These are phyloP conservation scores for Megaceryle torquata DNA, from an alignment of 2,113 vertebrate species.

Conservation along the genomic window DNA sequence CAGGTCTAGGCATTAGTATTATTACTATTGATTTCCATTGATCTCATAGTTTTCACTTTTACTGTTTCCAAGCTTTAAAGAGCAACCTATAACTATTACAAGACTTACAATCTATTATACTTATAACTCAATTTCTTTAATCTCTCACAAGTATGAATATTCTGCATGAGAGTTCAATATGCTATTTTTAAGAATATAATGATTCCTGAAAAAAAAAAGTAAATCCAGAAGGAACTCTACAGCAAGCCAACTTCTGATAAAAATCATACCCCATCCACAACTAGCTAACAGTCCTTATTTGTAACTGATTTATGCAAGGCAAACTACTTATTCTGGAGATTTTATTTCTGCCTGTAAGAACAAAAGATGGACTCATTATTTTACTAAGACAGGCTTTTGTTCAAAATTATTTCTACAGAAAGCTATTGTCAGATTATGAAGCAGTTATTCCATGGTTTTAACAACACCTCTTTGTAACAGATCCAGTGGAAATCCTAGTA, in stretches of 20 bases:
- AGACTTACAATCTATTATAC: not conserved
- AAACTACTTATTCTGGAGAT: not conserved
- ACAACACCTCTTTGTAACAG: not conserved
- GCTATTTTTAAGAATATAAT: not conserved
- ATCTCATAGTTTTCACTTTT: not conserved
- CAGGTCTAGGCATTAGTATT: not conserved
- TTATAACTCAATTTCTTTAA: not conserved
- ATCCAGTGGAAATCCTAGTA: not conserved
- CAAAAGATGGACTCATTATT: not conserved
- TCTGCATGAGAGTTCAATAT: not conserved
- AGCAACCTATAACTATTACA: not conserved
- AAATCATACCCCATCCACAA: not conserved
- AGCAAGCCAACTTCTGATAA: not conserved
- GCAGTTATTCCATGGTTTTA: not conserved
- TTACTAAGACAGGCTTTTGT: not conserved
- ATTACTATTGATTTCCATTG: not conserved
- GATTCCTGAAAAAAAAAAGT: not conserved
- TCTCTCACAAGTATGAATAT: not conserved
- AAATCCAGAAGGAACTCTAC: not conserved
- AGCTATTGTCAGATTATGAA: not conserved
- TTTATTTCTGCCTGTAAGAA: not conserved
- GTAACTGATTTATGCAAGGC: not conserved
- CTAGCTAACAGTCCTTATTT: not conserved
- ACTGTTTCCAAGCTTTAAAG: not conserved
- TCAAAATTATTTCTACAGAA: not conserved